Conservation (phyloP, 2,113 vertebrate genomes). For the Desmodus rotundus region DNA sequence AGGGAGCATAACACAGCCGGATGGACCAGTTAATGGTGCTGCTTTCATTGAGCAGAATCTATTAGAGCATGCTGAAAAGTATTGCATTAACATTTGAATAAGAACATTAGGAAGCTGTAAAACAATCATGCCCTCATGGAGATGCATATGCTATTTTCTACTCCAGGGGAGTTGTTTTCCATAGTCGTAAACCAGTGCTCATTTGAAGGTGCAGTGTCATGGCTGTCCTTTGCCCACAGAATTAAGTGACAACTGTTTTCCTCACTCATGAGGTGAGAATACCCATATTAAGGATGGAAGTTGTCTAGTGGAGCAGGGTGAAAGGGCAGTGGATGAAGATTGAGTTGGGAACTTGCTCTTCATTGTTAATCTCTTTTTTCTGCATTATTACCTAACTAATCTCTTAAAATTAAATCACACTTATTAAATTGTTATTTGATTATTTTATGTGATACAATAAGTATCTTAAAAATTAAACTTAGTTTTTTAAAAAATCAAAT, state of each 20-base stretch:
- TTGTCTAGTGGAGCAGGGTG: neutral
- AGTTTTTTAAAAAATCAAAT: neutral
- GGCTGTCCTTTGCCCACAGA: conserved; percentile 31
- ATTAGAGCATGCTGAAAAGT: conserved; percentile 42
- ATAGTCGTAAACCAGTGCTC: conserved; percentile 59
- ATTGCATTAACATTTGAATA: conserved; percentile 71
- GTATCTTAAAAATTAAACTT: neutral
- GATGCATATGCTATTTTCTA: conserved; percentile 29
- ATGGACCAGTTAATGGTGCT: conserved; percentile 26
- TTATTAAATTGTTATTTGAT: neutral
- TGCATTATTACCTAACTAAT: neutral
- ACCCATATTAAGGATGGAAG: neutral
- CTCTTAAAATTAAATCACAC: neutral
- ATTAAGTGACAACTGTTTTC: conserved; percentile 43
- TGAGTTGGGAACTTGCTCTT: neutral
- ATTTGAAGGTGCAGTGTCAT: conserved; percentile 28
- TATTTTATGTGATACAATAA: neutral
- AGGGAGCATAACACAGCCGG: conserved; percentile 30
- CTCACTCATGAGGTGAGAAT: conserved; percentile 21
- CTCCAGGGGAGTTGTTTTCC: conserved; percentile 37
- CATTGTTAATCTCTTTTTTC: neutral
- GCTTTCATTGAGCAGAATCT: conserved; percentile 57
- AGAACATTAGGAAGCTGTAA: conserved; percentile 48
- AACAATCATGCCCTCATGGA: conserved; percentile 19
- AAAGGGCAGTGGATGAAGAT: neutral